Evolutionary conservation across 2,888 invertebrate genomes (phyloP).

Genomic region (Mechanitis mazaeus): DNA sequence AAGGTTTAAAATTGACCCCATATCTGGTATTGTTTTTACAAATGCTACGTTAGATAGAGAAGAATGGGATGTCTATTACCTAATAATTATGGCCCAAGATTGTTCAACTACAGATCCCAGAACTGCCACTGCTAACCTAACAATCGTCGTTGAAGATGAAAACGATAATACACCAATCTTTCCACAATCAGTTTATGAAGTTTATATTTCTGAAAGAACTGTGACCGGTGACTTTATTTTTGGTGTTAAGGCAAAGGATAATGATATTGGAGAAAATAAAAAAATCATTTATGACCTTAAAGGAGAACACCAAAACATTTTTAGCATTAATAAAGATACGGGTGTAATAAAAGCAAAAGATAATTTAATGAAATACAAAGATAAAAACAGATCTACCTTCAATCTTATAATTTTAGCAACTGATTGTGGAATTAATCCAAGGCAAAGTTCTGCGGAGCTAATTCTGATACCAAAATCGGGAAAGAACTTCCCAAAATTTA

Average conservation of each 20-base stretch:
- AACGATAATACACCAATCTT: conserved; percentile 92
- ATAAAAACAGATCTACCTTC: conserved; percentile 77
- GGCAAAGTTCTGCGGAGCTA: conserved; percentile 84
- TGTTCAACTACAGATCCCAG: conserved; percentile 90
- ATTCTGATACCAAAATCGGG: conserved; percentile 86
- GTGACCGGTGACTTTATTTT: conserved; percentile 90
- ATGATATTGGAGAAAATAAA: conserved; percentile 88
- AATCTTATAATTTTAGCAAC: conserved; percentile 86
- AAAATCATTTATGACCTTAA: conserved; percentile 86
- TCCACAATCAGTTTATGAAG: conserved; percentile 83
- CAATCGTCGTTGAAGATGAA: conserved; percentile 86
- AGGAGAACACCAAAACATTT: conserved; percentile 86
- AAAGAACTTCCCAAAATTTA: conserved; percentile 87
- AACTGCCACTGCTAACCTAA: conserved; percentile 89
- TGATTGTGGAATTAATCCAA: conserved; percentile 84
- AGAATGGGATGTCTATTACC: conserved; percentile 83
- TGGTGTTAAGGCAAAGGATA: conserved; percentile 91
- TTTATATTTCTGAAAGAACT: conserved; percentile 89
- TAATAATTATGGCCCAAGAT: conserved; percentile 92
- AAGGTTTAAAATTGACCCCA: conserved; percentile 86
- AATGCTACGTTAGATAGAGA: conserved; percentile 86
- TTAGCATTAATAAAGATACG: conserved; percentile 85
- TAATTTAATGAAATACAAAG: conserved; percentile 76
- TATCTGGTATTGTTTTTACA: conserved; percentile 87
- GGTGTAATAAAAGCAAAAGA: conserved; percentile 91